Base-by-base conservation (phyloP, 2,888 invertebrate species). In the Ectemnius cavifrons region DNA sequence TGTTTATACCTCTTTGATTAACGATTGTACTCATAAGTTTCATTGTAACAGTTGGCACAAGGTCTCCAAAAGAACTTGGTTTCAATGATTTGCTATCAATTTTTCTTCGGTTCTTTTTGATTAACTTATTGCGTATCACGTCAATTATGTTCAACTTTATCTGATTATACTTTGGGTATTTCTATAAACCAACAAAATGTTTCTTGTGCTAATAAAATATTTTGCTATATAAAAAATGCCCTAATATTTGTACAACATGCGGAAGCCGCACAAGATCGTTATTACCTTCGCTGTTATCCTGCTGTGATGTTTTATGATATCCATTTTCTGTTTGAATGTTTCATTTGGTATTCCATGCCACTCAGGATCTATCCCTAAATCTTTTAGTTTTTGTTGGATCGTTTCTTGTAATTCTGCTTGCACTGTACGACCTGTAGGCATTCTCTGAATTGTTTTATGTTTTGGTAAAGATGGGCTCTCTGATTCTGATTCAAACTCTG, bases 331-430 rank as follows among this genome's bases (percentile, higher is more conserved):
- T 70, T 92, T 91, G 83, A 92, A 94, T 13, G 93, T 91, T 75
- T 90, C 92, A 78, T 91, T 89, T 0, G 94, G 93, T 78, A 95
- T 88, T 65, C 93, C 92, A 56, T 91, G 92, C 92, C 93, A 94
- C 45, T 93, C 92, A 2, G 94, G 93, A 85, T 94, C 94, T 20
- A 95, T 92, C 14, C 95, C 95, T 62, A 94, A 90, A 71, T 93
- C 92, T 75, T 92, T 92, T 75, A 95, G 89, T 70, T 93, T 92
- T 70, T 91, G 92, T 73, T 93, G 92, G 0, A 94, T 91, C 71
- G 89, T 88, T 1, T 89, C 86, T 63, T 89, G 85, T 80, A 91
- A 67, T 58, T 84, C 83, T 65, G 75, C 69, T 11, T 78, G 4
- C 52, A 52, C 52, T 52, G 52, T 52, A 52, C 16, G 52, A 4